phyloP scores from a whole-genome alignment of 2,113 vertebrate species.

The Ovis canadensis region DNA sequence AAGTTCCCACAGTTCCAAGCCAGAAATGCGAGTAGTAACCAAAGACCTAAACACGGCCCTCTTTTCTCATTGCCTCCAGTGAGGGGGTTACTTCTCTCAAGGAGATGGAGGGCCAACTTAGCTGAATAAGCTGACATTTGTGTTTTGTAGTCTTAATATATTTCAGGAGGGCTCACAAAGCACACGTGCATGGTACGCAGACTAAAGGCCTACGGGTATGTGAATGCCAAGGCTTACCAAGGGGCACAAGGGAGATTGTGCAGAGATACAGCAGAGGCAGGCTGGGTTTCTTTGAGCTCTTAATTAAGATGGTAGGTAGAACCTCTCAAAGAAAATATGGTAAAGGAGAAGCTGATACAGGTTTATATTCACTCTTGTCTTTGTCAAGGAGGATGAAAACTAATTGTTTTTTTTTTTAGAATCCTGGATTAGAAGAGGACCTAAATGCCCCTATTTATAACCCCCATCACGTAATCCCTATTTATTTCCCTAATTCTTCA shows the following conservation, averaged over 20 bases:
- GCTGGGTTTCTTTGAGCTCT: background rate
- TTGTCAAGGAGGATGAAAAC: background rate
- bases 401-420: background rate
- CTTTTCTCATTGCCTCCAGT: background rate
- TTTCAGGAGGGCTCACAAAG: background rate
- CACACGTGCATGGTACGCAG: background rate
- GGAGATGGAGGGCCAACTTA: background rate
- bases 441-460: background rate
- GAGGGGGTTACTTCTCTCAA: background rate
- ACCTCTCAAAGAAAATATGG: background rate
- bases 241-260: background rate
- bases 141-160: background rate
- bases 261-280: background rate
- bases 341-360: background rate
- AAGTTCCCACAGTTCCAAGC: slow-evolving; percentile 36
- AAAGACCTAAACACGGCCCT: background rate
- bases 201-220: background rate
- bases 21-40: background rate
- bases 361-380: background rate
- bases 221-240: background rate
- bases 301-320: background rate
- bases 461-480: background rate
- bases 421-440: background rate
- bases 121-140: background rate
- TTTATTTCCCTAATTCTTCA: background rate